phyloP scores from a whole-genome alignment of 2,113 vertebrate species.

The Varanus komodoensis region DNA sequence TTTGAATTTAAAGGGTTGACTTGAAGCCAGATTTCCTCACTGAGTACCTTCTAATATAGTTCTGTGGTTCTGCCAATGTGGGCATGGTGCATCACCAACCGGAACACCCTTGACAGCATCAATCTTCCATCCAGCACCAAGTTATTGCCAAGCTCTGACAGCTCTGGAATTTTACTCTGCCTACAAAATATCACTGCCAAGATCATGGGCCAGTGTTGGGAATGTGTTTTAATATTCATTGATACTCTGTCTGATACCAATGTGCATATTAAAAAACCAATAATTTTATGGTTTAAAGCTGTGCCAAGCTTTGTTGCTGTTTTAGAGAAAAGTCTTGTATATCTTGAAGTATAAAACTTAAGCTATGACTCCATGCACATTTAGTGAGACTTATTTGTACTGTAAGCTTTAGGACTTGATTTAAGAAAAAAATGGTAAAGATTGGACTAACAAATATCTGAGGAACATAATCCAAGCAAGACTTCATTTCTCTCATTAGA shows the following conservation, averaged over 20 bases:
- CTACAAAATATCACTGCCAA: slow-evolving; percentile 59
- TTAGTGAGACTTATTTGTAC: background rate
- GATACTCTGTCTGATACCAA: slow-evolving; percentile 76
- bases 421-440: slow-evolving; percentile 56
- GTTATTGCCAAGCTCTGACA: slow-evolving; percentile 55
- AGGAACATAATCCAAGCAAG: slow-evolving; percentile 53
- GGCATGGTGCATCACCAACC: slow-evolving; percentile 27
- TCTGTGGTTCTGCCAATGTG: slow-evolving; percentile 16
- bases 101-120: slow-evolving; percentile 26
- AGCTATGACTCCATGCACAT: background rate
- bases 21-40: slow-evolving; percentile 55
- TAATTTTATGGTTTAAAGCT: slow-evolving; percentile 80
- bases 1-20: slow-evolving; percentile 48
- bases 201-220: slow-evolving; percentile 65
- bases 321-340: background rate
- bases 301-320: slow-evolving; percentile 67
- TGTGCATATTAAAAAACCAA: slow-evolving; percentile 76
- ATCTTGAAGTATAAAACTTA: background rate
- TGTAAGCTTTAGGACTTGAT: slow-evolving; percentile 57
- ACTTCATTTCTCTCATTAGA: slow-evolving; percentile 45
- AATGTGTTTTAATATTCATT: slow-evolving; percentile 82
- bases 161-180: slow-evolving; percentile 53
- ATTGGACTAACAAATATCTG: slow-evolving; percentile 63
- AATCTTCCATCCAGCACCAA: background rate
- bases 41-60: slow-evolving; percentile 46